phyloP scores from a whole-genome alignment of 1,140 invertebrate genomes.

The Neodiprion virginianus region DNA sequence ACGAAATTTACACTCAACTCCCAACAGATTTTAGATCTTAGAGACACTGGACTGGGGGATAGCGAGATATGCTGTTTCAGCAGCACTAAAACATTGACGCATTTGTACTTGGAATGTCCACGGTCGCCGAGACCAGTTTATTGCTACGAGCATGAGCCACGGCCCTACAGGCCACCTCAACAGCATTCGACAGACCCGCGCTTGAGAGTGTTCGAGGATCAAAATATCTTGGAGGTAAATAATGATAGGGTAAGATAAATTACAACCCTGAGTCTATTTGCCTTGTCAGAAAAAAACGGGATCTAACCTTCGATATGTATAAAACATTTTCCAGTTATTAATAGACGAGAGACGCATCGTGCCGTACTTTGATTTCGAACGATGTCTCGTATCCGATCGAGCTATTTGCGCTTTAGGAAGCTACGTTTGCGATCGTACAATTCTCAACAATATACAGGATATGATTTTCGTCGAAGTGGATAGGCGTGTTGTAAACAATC shows the following conservation, averaged over 20 bases:
- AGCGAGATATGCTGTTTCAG: constrained; percentile 74
- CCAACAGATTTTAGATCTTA: constrained; percentile 68
- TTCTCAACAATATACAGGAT: constrained; percentile 39
- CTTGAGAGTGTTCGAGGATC: constrained; percentile 41
- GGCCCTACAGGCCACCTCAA: constrained; percentile 19
- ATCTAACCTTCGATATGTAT: background rate
- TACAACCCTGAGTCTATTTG: background rate
- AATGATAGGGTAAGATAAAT: constrained; percentile 1
- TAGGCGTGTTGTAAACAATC: constrained; percentile 46
- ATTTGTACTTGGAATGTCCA: constrained; percentile 67
- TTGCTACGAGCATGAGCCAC: constrained; percentile 27
- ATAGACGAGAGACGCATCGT: constrained; percentile 27
- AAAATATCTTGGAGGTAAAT: constrained; percentile 41
- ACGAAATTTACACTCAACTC: constrained; percentile 14
- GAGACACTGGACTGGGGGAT: constrained; percentile 71
- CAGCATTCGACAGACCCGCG: constrained; percentile 17
- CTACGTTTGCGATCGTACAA: constrained; percentile 35
- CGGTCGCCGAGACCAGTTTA: constrained; percentile 30
- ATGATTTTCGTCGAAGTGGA: constrained; percentile 41
- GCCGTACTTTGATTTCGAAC: constrained; percentile 29
- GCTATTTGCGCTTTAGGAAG: constrained; percentile 50
- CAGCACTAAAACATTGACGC: constrained; percentile 65
- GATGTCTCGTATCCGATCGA: constrained; percentile 49
- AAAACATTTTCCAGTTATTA: constrained; percentile 29
- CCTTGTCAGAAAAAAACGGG: background rate